Base-by-base conservation (phyloP, 2,888 invertebrate genomes). In the Notodonta dromedarius region DNA sequence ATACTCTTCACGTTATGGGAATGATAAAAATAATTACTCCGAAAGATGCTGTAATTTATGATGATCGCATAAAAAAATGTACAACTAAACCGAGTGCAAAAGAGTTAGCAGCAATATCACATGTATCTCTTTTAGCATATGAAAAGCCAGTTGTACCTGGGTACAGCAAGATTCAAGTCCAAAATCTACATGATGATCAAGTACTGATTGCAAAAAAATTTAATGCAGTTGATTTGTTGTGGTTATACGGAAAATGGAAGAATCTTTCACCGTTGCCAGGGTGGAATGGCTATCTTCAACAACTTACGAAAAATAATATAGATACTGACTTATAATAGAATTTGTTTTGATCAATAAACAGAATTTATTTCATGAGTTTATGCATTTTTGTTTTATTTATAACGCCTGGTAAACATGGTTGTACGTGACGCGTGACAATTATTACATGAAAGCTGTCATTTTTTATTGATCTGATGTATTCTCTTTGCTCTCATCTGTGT, bases 231-330 rank as follows among this genome's bases (percentile, higher is more conserved):
- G 66, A 71, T 72, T 63, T 76, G 60, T 65, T 77, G 64, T 79
- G 79, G 78, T 70, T 79, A 65, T 79, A 76, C 54, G 78, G 74
- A 61, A 80, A 80, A 69, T 79, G 74, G 75, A 73, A 63, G 58
- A 67, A 77, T 67, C 14, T 67, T 66, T 60, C 64, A 67, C 59
- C 70, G 60, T 77, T 81, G 61, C 77, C 80, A 61, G 80, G 83
- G 14, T 85, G 80, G 82, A 81, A 82, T 67, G 82, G 82, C 16
- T 85, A 74, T 74, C 67, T 83, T 78, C 62, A 80, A 70, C 71
- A 71, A 50, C 66, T 78, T 32, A 79, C 78, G 13, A 76, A 70
- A 68, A 70, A 67, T 69, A 57, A 24, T 24, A n/a, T n/a, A n/a
- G n/a, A n/a, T n/a, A n/a, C n/a, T n/a, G n/a, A n/a, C n/a, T n/a